Conservation (phyloP, 2,888 invertebrate species). For the Campoplex nolae region DNA sequence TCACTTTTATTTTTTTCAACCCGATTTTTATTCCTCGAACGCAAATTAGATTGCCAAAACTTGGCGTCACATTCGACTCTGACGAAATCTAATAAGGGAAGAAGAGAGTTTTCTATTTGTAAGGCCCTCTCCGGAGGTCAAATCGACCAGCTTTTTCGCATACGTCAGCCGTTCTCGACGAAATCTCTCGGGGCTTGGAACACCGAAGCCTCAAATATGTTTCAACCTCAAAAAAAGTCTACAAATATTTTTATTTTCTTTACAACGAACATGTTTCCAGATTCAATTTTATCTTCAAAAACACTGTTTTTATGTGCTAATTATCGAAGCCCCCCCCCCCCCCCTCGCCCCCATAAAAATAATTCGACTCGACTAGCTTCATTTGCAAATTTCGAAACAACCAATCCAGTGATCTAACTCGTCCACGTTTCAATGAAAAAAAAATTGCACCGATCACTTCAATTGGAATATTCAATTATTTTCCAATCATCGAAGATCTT, state of each 20-base stretch:
- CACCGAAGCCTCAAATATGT: constrained; percentile 9
- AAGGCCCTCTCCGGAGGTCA: constrained; percentile 44
- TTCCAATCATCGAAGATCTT: no score
- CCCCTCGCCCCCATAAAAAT: no score
- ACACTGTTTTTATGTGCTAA: no score
- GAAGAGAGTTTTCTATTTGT: constrained; percentile 8
- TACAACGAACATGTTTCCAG: background rate
- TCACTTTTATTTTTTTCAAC: background rate
- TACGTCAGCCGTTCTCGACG: constrained; percentile 79
- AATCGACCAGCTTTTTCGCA: constrained; percentile 76
- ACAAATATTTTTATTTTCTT: background rate
- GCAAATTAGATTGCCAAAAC: constrained; percentile 78
- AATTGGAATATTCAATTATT: no score
- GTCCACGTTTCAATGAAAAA: no score
- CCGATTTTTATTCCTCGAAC: constrained; percentile 48
- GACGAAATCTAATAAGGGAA: constrained; percentile 15
- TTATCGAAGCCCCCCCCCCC: no score
- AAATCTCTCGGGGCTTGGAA: constrained; percentile 33
- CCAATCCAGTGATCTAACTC: no score
- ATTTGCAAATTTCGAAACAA: no score
- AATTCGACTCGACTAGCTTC: no score
- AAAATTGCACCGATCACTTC: no score
- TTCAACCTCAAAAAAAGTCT: background rate
- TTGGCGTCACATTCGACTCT: constrained; percentile 55
- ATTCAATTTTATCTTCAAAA: no score